phyloP scores from a whole-genome alignment of 2,797 vertebrate genomes.

The Hydrolagus colliei region DNA sequence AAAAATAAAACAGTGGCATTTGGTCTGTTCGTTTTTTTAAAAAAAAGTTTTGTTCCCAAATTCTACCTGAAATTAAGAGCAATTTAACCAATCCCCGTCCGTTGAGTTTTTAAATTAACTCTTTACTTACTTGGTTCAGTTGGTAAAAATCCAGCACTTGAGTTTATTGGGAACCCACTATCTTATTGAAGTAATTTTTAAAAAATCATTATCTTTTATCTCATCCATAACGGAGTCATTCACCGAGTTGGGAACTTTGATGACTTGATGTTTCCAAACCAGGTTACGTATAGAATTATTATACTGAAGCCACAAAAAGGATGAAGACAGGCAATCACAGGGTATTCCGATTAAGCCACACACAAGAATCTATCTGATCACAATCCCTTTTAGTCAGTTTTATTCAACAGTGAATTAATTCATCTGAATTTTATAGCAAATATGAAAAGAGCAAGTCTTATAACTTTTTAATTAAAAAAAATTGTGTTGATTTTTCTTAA shows the following conservation, averaged over 20 bases:
- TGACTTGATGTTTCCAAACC: not conserved
- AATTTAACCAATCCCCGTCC: not conserved
- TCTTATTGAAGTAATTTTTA: constrained; percentile 10
- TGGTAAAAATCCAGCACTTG: not conserved
- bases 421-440: not conserved
- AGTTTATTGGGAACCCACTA: not conserved
- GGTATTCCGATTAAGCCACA: not conserved
- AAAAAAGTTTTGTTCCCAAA: not conserved
- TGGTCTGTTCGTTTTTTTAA: not conserved
- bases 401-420: not conserved
- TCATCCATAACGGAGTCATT: no score
- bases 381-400: not conserved
- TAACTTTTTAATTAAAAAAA: no score
- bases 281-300: not conserved
- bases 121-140: not conserved
- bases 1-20: not conserved
- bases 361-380: not conserved
- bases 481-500: no score
- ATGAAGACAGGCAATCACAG: not conserved
- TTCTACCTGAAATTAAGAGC: not conserved
- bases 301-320: not conserved
- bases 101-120: not conserved
- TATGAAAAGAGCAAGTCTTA: no score
- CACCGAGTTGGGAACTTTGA: no score
- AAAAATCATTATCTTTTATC: not conserved